Evolutionary conservation across 2,888 invertebrate species (phyloP).

Genomic region (Anagyrus pseudococci): DNA sequence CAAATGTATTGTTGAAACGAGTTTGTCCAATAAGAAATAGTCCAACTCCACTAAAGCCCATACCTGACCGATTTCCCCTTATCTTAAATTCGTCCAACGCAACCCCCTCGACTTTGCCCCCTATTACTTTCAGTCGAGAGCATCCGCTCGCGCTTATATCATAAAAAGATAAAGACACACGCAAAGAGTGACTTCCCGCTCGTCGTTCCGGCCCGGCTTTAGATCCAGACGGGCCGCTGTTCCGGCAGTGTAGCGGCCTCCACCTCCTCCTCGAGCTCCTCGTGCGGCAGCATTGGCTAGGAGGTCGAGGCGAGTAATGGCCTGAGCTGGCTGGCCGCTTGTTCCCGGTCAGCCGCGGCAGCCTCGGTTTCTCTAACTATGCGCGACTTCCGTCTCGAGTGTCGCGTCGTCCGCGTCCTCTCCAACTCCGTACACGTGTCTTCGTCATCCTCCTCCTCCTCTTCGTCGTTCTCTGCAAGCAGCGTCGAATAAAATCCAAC

Average conservation of each 20-base stretch:
- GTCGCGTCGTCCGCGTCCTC: neutral
- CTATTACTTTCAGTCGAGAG: neutral
- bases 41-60: too few relatives aligned
- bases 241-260: neutral
- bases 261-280: neutral
- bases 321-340: conserved; percentile 47
- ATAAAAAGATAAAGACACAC: too few relatives aligned
- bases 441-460: conserved; percentile 7
- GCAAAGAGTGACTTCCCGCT: neutral
- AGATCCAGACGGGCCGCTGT: conserved; percentile 23
- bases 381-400: conserved; percentile 38
- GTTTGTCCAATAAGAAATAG: too few relatives aligned
- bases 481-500: neutral
- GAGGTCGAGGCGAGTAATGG: conserved; percentile 51
- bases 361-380: conserved; percentile 42
- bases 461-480: conserved; percentile 15
- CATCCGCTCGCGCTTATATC: too few relatives aligned
- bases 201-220: neutral
- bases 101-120: neutral
- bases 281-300: conserved; percentile 26
- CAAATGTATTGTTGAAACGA: neutral
- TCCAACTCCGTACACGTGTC: too few relatives aligned
- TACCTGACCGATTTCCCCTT: too few relatives aligned
- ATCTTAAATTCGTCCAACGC: too few relatives aligned
- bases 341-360: conserved; percentile 44